Base-by-base conservation (phyloP, 2,888 invertebrate genomes). In the Elegia similella region DNA sequence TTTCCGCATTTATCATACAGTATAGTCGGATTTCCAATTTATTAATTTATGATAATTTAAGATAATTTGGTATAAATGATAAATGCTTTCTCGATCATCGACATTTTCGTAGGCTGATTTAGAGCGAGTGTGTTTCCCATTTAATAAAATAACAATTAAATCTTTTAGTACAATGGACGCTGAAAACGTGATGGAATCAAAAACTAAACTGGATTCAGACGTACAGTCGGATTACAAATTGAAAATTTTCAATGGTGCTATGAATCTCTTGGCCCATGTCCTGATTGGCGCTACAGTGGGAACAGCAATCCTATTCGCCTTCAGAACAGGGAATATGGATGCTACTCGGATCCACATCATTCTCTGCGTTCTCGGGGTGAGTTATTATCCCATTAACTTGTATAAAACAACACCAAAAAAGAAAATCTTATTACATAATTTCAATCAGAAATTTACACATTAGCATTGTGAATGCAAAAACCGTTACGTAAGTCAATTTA, bases 351-450 rank as follows among this genome's bases (percentile, higher is more conserved):
- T 75, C 30, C 86, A 86, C 59, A 75, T 84, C 34, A 61, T 82
- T 6, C 60, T 85, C 13, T 86, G 85, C 67, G 82, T 84, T n/a
- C 61, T 77, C 58, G 86, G 85, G 69, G 86, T 86, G 71, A 83
- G 85, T 77, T 30, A 10, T n/a, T 32, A 7, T 32, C 23, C 5
- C 5, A 23, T 23, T n/a, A n/a, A n/a, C n/a, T n/a, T n/a, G n/a
- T n/a, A n/a, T n/a, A n/a, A n/a, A n/a, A n/a, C n/a, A n/a, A n/a
- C n/a, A n/a, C n/a, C n/a, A n/a, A n/a, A n/a, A n/a, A n/a, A n/a
- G n/a, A n/a, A n/a, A n/a, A n/a, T n/a, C n/a, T n/a, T n/a, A n/a
- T n/a, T n/a, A n/a, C n/a, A n/a, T n/a, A n/a, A n/a, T n/a, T n/a
- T n/a, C n/a, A n/a, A n/a, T n/a, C n/a, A n/a, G n/a, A n/a, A n/a